phyloP scores from a whole-genome alignment of 35 echinoderm and acorn worm species.

The Anneissia japonica region DNA sequence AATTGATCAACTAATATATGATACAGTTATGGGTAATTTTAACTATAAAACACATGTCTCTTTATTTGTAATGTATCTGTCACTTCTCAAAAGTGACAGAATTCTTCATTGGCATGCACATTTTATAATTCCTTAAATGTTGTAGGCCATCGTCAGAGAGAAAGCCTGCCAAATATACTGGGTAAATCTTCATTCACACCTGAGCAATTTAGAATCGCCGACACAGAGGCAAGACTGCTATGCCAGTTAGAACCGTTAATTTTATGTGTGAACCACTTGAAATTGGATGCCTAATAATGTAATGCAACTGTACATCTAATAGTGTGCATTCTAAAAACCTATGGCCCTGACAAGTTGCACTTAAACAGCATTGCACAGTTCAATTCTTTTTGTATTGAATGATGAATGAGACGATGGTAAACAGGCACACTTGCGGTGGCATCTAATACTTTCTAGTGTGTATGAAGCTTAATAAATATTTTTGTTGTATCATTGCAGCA shows the following conservation, averaged over 20 bases:
- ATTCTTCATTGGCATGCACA: too few species aligned
- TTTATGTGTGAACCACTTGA: too few species aligned
- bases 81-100: not conserved
- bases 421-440: not conserved
- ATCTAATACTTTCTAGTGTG: not conserved
- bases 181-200: too few species aligned
- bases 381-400: not conserved
- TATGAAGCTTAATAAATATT: not conserved
- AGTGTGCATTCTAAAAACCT: too few species aligned
- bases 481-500: slow-evolving; percentile 48
- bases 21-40: not conserved
- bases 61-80: not conserved
- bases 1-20: not conserved
- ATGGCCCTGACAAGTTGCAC: too few species aligned
- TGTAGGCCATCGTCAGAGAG: not conserved
- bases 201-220: too few species aligned
- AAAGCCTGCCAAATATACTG: not conserved
- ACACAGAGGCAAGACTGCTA: too few species aligned
- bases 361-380: not conserved
- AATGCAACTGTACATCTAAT: too few species aligned
- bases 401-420: not conserved
- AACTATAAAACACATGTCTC: not conserved
- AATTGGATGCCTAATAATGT: too few species aligned
- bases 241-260: too few species aligned
- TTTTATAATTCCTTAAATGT: not conserved